Percentiles rank a stretch among this genome's conserved stretches.
Evolutionary conservation across 64 coral and sea anemone genomes (phyloP).

Genomic region (Catalaphyllia jardinei): DNA sequence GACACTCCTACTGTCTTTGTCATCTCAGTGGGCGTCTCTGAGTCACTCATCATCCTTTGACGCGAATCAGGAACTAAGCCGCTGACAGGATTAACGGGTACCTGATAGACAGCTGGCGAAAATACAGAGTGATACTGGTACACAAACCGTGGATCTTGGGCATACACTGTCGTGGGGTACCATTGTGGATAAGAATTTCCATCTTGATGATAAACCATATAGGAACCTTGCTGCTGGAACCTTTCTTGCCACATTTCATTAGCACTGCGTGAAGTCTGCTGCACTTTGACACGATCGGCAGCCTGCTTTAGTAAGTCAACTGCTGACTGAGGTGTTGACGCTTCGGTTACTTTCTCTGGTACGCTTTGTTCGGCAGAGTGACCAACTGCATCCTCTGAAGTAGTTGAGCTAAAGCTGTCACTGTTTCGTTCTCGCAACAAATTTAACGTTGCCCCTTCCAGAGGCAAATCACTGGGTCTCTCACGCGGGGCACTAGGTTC

Average conservation of each 20-base stretch:
- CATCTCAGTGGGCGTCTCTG: conserved; percentile 32
- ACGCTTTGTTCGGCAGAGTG: conserved; percentile 54
- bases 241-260: conserved; percentile 61
- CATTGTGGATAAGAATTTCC: conserved; percentile 74
- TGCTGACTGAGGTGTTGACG: conserved; percentile 55
- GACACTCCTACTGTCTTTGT: conserved; percentile 27
- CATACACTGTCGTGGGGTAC: conserved; percentile 68
- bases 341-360: conserved; percentile 46
- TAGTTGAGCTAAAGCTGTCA: conserved; percentile 90
- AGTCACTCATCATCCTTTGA: conserved; percentile 49
- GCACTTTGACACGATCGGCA: conserved; percentile 74
- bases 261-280: conserved; percentile 37
- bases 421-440: conserved; percentile 78
- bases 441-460: conserved; percentile 56
- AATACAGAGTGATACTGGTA: conserved; percentile 82
- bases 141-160: conserved; percentile 81
- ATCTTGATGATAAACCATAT: conserved; percentile 55
- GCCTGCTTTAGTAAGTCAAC: conserved; percentile 82
- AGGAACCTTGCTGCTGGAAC: conserved; percentile 62
- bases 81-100: conserved; percentile 53
- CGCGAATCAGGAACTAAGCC: conserved; percentile 23
- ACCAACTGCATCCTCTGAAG: conserved; percentile 75
- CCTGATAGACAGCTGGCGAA: conserved; percentile 65
- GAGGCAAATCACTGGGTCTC: conserved; percentile 47
- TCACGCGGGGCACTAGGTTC: conserved; percentile 40